Evolutionary conservation across 1,140 invertebrate species (phyloP), one percentile per base, ranked within the genome.

Genomic region (Apolygus lucorum): DNA sequence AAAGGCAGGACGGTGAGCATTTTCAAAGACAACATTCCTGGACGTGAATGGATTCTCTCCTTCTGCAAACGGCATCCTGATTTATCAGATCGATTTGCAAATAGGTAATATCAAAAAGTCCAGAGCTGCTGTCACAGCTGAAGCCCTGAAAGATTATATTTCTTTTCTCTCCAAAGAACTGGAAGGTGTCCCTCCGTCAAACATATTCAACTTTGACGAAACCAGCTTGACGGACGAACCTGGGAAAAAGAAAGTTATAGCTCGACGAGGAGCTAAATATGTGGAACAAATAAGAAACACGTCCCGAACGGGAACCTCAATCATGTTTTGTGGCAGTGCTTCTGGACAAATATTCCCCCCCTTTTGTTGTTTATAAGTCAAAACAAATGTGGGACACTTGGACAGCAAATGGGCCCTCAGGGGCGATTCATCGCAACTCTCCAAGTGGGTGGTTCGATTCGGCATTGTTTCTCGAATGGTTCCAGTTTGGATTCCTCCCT

Each of bases 191-290:
- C 76, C 76, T 28, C 72, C 75, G 21, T 21, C 71, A 22, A 74
- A 76, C 67, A 76, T 81, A 17, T 68, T 78, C 2, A 82, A 81
- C 71, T 81, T 76, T 72, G 80, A 82, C 71, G 77, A 80, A 73
- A 81, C 78, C 1, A 80, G 80, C 73, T 70, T 79, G n/a, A 73
- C 69, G 0, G 78, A 80, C 71, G 76, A 81, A 72, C 71, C 72
- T 2, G 77, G 78, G 72, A 71, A 14, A 70, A 76, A 72, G 75
- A 72, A 70, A 29, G 63, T 71, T 68, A 68, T 74, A 49, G 29
- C 63, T 2, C 62, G 42, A 52, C 22, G 71, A 66, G 71, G 71
- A 1, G 21, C 26, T 13, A 71, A 74, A 49, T 72, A 74, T 67
- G 59, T 70, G 17, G 73, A 74, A 29, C 71, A 34, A 17, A 70